These are phyloP conservation scores for Punctoribates punctum DNA, from an alignment of 2,888 invertebrate genomes.

Conservation along the genomic window DNA sequence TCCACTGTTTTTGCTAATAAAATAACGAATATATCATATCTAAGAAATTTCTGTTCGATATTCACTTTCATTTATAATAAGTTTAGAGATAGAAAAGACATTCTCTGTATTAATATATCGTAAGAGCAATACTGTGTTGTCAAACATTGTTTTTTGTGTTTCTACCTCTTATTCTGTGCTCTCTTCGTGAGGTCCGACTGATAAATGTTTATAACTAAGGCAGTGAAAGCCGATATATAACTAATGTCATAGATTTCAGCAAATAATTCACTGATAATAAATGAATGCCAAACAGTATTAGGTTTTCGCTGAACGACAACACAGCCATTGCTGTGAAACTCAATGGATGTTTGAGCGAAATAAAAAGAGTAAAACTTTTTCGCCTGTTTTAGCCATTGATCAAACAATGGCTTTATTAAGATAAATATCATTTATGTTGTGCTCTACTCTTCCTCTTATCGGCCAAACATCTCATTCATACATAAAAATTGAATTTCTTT, in stretches of 20 bases:
- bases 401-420: background rate
- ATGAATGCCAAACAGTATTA: slow-evolving; percentile 26
- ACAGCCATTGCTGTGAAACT: background rate
- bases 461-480: background rate
- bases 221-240: slow-evolving; percentile 16
- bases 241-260: background rate
- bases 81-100: too few species aligned
- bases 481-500: too few species aligned
- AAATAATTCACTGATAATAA: slow-evolving; percentile 27
- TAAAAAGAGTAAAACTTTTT: background rate
- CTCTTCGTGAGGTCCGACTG: background rate
- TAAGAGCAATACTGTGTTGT: too few species aligned
- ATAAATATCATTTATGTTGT: background rate
- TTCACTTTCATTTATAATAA: too few species aligned
- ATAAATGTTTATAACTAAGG: slow-evolving; percentile 10
- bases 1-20: too few species aligned
- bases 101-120: too few species aligned
- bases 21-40: too few species aligned
- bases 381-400: background rate
- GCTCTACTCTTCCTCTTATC: background rate
- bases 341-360: too few species aligned
- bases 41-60: too few species aligned
- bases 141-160: too few species aligned
- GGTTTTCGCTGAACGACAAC: background rate
- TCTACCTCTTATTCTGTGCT: background rate